These are phyloP conservation scores for Panonychus citri DNA, from an alignment of 1,140 invertebrate species.

Conservation along the genomic window DNA sequence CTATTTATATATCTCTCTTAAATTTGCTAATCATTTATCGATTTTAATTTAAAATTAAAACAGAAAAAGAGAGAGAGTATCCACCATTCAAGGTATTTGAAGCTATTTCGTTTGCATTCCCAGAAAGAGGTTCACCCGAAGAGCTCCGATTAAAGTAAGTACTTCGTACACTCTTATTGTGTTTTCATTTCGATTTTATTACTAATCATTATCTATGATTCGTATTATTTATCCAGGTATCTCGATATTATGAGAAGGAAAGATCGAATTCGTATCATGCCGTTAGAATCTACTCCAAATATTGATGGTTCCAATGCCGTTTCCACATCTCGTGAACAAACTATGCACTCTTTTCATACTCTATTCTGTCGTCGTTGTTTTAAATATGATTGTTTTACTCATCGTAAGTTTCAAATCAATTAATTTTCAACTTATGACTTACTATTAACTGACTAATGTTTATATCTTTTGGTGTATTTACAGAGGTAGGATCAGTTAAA, in stretches of 20 bases:
- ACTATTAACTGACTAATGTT: background rate
- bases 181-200: background rate
- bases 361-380: slow-evolving; percentile 86
- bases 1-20: too few relatives aligned
- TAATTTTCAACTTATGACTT: background rate
- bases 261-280: slow-evolving; percentile 55
- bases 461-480: background rate
- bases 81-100: slow-evolving; percentile 41
- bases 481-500: slow-evolving; percentile 48
- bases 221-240: slow-evolving; percentile 39
- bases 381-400: slow-evolving; percentile 93
- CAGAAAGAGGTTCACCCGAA: slow-evolving; percentile 67
- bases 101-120: slow-evolving; percentile 75
- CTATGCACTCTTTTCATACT: slow-evolving; percentile 90
- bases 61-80: background rate
- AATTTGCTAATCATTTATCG: too few relatives aligned
- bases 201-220: slow-evolving; percentile 10
- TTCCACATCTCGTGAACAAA: slow-evolving; percentile 71
- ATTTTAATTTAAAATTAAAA: too few relatives aligned
- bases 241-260: slow-evolving; percentile 58
- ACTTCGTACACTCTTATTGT: slow-evolving; percentile 12
- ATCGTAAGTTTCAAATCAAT: slow-evolving; percentile 54
- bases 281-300: slow-evolving; percentile 73
- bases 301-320: slow-evolving; percentile 79
- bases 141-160: slow-evolving; percentile 67